These are phyloP conservation scores for Brenthis ino DNA, from an alignment of 2,888 invertebrate species.

Conservation along the genomic window DNA sequence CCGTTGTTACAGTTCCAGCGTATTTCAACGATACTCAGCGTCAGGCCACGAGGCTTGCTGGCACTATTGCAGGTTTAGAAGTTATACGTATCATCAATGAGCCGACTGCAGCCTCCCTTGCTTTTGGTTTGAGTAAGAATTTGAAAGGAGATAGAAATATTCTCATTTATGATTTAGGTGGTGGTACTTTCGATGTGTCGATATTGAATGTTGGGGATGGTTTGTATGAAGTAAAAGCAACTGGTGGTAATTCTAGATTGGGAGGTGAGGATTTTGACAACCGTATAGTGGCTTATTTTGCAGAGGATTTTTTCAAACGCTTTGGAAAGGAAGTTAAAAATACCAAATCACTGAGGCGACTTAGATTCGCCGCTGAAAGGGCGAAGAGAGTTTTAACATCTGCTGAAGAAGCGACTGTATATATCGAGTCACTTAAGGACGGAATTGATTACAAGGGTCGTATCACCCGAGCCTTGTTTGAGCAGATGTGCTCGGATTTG, in stretches of 20 bases:
- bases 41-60: constrained; percentile 61
- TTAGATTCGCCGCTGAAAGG: constrained; percentile 60
- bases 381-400: constrained; percentile 59
- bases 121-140: constrained; percentile 57
- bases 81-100: constrained; percentile 64
- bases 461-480: constrained; percentile 58
- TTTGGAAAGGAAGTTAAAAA: constrained; percentile 51
- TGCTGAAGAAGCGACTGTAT: constrained; percentile 51
- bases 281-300: constrained; percentile 60
- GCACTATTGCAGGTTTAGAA: constrained; percentile 60
- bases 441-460: constrained; percentile 57
- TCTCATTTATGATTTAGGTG: constrained; percentile 65
- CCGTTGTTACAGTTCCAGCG: constrained; percentile 68
- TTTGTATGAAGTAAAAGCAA: constrained; percentile 62
- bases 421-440: constrained; percentile 55
- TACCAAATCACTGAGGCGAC: constrained; percentile 50
- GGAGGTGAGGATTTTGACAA: constrained; percentile 73
- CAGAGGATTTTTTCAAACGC: constrained; percentile 60
- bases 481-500: constrained; percentile 68
- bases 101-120: constrained; percentile 65
- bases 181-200: constrained; percentile 67
- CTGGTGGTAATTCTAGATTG: constrained; percentile 57
- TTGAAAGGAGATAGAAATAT: constrained; percentile 52
- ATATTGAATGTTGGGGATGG: constrained; percentile 54
- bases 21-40: constrained; percentile 67